Conservation (phyloP, 2,888 invertebrate species). For the Meiosimyza decipiens region DNA sequence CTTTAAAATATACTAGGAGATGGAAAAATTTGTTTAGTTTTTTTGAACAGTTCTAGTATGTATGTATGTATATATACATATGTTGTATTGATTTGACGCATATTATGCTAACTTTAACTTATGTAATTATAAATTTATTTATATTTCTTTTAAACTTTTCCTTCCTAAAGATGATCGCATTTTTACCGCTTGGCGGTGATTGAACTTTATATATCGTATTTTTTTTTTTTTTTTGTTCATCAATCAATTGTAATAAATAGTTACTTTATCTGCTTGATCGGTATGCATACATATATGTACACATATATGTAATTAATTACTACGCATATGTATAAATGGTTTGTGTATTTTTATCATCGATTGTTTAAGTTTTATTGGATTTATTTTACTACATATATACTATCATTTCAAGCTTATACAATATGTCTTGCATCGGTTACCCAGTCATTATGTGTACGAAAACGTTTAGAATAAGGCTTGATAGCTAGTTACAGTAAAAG, state of each 20-base stretch:
- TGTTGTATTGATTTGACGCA: slow-evolving; percentile 15
- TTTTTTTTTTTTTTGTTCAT: neutral
- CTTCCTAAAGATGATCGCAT: slow-evolving; percentile 3
- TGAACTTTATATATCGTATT: neutral
- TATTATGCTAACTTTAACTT: slow-evolving; percentile 4
- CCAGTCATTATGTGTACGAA: no score
- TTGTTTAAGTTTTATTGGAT: no score
- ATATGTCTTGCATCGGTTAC: no score
- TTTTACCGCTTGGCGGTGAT: slow-evolving; percentile 1
- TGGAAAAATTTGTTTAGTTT: no score
- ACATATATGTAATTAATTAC: neutral
- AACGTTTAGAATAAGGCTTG: no score
- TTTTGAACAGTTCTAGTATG: neutral
- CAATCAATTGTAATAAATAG: neutral
- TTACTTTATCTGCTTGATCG: slow-evolving; percentile 5
- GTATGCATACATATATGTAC: neutral
- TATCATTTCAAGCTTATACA: no score
- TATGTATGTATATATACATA: slow-evolving; percentile 33
- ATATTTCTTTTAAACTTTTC: slow-evolving; percentile 1
- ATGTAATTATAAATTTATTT: slow-evolving; percentile 12
- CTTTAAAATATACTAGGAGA: no score
- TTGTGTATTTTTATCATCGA: neutral
- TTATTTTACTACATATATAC: no score
- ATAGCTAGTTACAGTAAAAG: no score
- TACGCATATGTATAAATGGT: neutral